Evolutionary conservation across 2,888 invertebrate species (phyloP).

Genomic region (Cryptus viduatorius): DNA sequence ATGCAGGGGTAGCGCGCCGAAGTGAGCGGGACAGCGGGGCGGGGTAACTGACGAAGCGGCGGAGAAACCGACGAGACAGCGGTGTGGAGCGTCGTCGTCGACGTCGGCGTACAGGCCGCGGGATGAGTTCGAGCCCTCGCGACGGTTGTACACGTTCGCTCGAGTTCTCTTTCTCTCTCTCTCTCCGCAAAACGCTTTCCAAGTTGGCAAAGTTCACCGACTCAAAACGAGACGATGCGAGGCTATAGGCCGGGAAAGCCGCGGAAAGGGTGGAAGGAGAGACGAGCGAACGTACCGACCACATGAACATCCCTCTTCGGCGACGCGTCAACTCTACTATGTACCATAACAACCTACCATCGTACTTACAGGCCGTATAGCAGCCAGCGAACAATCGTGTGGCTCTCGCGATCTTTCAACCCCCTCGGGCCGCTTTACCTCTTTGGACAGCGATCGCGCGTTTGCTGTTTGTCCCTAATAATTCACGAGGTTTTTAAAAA

Average conservation of each 20-base stretch:
- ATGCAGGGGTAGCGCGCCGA: slow-evolving; percentile 75
- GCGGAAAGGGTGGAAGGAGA: slow-evolving; percentile 22
- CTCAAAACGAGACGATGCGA: slow-evolving; percentile 79
- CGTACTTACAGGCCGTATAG: background rate
- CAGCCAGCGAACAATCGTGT: background rate
- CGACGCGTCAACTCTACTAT: slow-evolving; percentile 66
- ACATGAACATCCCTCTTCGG: slow-evolving; percentile 64
- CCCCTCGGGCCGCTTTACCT: background rate
- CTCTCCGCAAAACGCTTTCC: slow-evolving; percentile 76
- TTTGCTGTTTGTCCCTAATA: too few relatives aligned
- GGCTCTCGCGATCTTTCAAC: background rate
- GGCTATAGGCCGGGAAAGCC: slow-evolving; percentile 27
- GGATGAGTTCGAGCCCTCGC: slow-evolving; percentile 27
- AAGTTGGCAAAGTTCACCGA: slow-evolving; percentile 83
- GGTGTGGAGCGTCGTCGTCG: slow-evolving; percentile 28
- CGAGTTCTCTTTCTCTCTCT: slow-evolving; percentile 1
- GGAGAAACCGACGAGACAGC: slow-evolving; percentile 56
- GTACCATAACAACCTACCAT: background rate
- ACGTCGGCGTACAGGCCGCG: slow-evolving; percentile 5
- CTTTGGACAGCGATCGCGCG: too few relatives aligned
- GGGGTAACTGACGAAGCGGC: slow-evolving; percentile 66
- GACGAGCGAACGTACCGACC: slow-evolving; percentile 47
- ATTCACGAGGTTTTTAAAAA: too few relatives aligned
- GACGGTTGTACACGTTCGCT: slow-evolving; percentile 20
- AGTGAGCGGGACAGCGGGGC: slow-evolving; percentile 54